Evolutionary conservation across 2,888 invertebrate genomes (phyloP), one percentile per base, ranked within the genome.

Genomic region (Lamellibrachia columna): DNA sequence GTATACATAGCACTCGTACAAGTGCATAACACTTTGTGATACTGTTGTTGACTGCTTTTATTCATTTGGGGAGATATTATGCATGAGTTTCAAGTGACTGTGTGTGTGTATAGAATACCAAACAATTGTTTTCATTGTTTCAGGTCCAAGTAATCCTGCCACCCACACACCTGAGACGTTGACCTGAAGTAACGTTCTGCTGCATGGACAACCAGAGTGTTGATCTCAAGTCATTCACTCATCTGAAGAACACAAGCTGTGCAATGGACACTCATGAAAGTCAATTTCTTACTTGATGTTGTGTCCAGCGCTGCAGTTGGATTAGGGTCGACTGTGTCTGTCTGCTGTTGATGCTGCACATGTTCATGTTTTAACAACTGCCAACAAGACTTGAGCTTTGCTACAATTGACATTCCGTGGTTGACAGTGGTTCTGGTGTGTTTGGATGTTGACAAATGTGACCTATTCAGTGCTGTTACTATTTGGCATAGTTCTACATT

Each of bases 61-160:
- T 55, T 55, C 55, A 55, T 55, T 55, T 55, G 9, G 7, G 9
- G 55, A 9, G 2, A 55, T 55, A 55, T 7, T 55, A 9, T 55
- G 55, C 9, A 8, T 7, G 55, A 55, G 55, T 9, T 8, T 40
- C 40, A 40, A 40, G 40, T 40, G 40, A 40, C 40, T 40, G 40
- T 1, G 40, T 40, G 40, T 40, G 40, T 40, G 40, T 40, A 40
- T 40, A 40, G 40, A 0, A 40, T 40, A 40, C 40, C 40, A 40
- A 40, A 40, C 40, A 40, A 40, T 40, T 40, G 40, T 1, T 22
- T 60, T 22, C 75, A 11, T 11, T 75, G 75, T 75, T 75, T 75
- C 22, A 75, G 75, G 75, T 75, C 75, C 75, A 75, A 75, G 75
- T 75, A 75, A 75, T 75, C 75, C 75, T 75, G 75, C 75, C 75